Percentiles rank a stretch among this genome's conserved stretches.
phyloP scores from a whole-genome alignment of 2,888 invertebrate species.

The Drosophila borborema region DNA sequence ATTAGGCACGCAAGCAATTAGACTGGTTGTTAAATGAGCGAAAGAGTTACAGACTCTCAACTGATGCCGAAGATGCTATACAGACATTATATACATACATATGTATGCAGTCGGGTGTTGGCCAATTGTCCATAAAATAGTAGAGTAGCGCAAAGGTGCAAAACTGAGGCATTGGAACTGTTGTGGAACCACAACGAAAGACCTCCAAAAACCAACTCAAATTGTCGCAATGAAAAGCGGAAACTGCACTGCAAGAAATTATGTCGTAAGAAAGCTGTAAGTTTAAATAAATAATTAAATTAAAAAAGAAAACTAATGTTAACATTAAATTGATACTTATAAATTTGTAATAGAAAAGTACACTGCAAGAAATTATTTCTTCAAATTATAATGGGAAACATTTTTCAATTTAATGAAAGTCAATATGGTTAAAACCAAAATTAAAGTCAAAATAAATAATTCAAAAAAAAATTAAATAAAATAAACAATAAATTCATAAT shows the following conservation, averaged over 20 bases:
- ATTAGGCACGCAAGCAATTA: conserved; percentile 35
- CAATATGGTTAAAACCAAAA: no score
- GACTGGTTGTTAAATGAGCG: conserved; percentile 40
- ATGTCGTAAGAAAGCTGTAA: no score
- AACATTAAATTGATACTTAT: no score
- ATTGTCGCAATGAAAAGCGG: conserved; percentile 29
- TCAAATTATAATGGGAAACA: no score
- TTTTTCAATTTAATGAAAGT: no score
- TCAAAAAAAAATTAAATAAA: no score
- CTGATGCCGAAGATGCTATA: conserved; percentile 12
- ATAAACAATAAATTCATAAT: no score
- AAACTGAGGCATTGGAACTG: conserved; percentile 5
- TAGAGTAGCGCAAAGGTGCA: conserved; percentile 13
- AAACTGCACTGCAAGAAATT: conserved; percentile 2
- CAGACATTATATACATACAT: background rate
- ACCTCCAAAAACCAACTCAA: conserved; percentile 9
- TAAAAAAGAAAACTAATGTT: no score
- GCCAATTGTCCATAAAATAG: conserved; percentile 42
- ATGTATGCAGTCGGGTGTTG: conserved; percentile 6
- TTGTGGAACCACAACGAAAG: background rate
- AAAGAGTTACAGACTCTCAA: conserved; percentile 2
- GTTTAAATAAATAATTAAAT: no score
- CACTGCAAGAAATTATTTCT: no score
- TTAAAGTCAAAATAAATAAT: no score
- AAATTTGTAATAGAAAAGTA: no score